These are phyloP conservation scores for Glaucopsyche alexis DNA, from an alignment of 2,888 invertebrate genomes.

Conservation along the genomic window DNA sequence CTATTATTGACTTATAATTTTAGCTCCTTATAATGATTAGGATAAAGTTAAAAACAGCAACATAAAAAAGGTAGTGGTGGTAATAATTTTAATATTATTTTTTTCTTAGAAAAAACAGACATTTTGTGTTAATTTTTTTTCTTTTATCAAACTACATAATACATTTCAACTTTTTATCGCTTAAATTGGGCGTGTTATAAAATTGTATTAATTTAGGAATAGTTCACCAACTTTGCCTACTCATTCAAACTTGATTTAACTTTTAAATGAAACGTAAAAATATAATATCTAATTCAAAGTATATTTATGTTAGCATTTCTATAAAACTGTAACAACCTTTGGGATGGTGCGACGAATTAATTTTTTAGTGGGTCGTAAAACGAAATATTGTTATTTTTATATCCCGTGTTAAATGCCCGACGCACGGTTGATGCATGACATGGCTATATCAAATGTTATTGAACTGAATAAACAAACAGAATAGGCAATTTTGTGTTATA, in stretches of 20 bases:
- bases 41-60: no score
- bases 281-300: background rate
- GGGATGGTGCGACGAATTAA: constrained; percentile 43
- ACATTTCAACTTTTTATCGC: no score
- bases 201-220: no score
- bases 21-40: no score
- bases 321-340: background rate
- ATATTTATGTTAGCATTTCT: background rate
- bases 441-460: constrained; percentile 14
- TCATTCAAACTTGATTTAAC: background rate
- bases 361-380: constrained; percentile 55
- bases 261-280: background rate
- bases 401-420: constrained; percentile 44
- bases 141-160: no score
- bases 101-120: no score
- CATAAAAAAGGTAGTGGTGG: no score
- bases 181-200: no score
- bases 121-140: no score
- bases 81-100: no score
- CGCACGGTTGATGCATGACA: constrained; percentile 42
- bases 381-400: constrained; percentile 50
- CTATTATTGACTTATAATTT: no score
- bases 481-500: constrained; percentile 34
- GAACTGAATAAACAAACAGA: constrained; percentile 22
- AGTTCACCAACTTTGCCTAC: background rate